Evolutionary conservation across 2,113 vertebrate genomes (phyloP), one percentile per base, ranked within the genome.

Genomic region (Hucho hucho): DNA sequence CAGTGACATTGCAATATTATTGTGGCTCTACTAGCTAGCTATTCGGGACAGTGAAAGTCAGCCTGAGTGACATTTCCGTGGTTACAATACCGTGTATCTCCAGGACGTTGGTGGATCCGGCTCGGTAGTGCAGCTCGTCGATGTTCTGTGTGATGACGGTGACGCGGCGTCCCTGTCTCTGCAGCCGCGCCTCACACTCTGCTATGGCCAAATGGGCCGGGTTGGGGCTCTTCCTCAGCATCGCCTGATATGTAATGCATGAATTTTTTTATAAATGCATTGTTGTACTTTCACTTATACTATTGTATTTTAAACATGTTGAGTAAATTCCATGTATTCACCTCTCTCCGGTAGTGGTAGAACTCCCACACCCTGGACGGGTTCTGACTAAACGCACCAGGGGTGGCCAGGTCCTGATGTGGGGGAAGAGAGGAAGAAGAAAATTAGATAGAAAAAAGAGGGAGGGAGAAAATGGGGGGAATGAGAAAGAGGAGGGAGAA

Each of bases 301-400:
- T 11, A 43, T 43, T 43, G 37, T 43, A 43, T 3, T 11, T 43
- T 43, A 2, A 43, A 43, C 37, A 43, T 43, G 37, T 11, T 43
- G 9, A 43, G 37, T 43, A 43, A 43, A 43, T 43, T 9, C 0
- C 7, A 43, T 43, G 9, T 43, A 9, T 43, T 43, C 37, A 43
- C 88, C 66, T 98, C 96, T 4, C 98, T 95, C 0, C 97, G 95
- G 84, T 98, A 95, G 80, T 99, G 97, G 86, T 99, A 99, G 75
- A 99, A 99, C 74, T 99, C 98, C 98, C 98, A 99, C 1, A 99
- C 97, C 0, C 94, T 93, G 0, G 97, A 98, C 0, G 98, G 96
- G 84, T 97, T 96, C 18, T 92, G 89, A 0, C 95, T 91, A 80
- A 99, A 99, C 73, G 97, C 96, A 59, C 89, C 91, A 0, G 97